A percentile compares a stretch with the other conserved stretches of the same genome.
These are phyloP conservation scores for Eulacestoma nigropectus DNA, from an alignment of 2,113 vertebrate species.

Conservation along the genomic window DNA sequence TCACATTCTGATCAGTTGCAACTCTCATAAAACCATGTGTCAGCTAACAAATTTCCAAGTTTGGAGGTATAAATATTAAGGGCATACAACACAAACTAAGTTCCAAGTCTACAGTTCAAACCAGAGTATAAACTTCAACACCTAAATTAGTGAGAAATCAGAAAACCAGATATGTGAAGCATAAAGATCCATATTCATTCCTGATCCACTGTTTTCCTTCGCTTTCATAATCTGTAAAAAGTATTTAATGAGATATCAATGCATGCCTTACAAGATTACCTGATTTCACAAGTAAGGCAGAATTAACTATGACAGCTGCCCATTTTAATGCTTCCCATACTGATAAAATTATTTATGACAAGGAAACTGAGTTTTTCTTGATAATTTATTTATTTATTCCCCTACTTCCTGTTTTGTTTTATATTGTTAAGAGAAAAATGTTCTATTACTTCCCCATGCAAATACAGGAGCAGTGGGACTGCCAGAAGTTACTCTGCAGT, in stretches of 20 bases:
- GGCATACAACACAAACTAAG: background rate
- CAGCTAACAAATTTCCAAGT: background rate
- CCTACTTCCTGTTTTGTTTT: background rate
- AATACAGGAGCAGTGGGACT: background rate
- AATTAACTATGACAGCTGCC: background rate
- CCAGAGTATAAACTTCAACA: background rate
- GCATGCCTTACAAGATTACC: background rate
- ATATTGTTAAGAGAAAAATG: background rate
- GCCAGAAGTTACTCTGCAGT: background rate
- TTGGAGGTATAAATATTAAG: background rate
- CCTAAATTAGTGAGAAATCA: background rate
- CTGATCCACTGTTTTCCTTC: background rate
- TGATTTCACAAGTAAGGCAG: background rate
- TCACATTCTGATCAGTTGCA: background rate
- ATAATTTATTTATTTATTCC: background rate
- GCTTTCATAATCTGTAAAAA: background rate
- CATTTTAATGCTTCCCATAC: background rate
- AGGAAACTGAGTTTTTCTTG: background rate
- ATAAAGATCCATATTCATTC: background rate
- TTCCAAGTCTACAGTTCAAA: background rate
- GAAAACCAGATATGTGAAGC: background rate
- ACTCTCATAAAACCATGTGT: background rate
- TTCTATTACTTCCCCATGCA: background rate
- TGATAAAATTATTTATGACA: background rate
- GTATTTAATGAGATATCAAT: background rate